These are phyloP conservation scores for Decapterus maruadsi DNA, from an alignment of 2,797 vertebrate species.

Conservation along the genomic window DNA sequence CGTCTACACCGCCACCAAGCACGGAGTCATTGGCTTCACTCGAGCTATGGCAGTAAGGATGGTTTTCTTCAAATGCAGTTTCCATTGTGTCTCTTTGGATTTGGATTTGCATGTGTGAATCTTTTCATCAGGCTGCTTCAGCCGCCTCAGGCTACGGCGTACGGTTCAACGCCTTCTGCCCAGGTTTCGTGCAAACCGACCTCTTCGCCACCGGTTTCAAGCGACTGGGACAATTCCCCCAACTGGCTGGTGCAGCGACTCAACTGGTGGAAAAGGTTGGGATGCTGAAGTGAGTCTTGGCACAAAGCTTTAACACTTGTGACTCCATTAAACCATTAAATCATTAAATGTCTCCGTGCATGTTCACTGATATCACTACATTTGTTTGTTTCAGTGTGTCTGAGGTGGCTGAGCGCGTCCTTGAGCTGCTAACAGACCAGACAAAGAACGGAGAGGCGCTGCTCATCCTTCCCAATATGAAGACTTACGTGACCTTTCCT, in stretches of 20 bases:
- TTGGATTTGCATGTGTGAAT: not conserved
- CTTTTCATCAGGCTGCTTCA: conserved; percentile 65
- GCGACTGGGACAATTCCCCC: conserved; percentile 47
- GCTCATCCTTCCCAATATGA: not conserved
- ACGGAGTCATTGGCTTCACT: conserved; percentile 78
- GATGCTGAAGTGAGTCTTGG: conserved; percentile 57
- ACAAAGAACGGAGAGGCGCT: conserved; percentile 79
- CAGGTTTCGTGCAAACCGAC: conserved; percentile 72
- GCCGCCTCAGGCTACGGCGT: conserved; percentile 63
- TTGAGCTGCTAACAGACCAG: conserved; percentile 80
- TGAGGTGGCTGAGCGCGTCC: conserved; percentile 69
- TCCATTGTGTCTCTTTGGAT: not conserved
- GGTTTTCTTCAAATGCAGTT: not conserved
- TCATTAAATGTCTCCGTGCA: no score
- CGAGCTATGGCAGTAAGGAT: conserved; percentile 78
- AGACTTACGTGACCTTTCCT: conserved; percentile 48
- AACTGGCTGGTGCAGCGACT: not conserved
- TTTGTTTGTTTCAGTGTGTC: conserved; percentile 66
- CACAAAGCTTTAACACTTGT: no score
- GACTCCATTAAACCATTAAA: no score
- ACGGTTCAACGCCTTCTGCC: conserved; percentile 81
- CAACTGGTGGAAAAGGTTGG: not conserved
- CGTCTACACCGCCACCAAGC: conserved; percentile 84
- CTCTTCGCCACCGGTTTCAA: conserved; percentile 32
- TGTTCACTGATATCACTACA: not conserved